Base-by-base conservation (phyloP, 1,140 invertebrate genomes). In the Dreissena rostriformis region DNA sequence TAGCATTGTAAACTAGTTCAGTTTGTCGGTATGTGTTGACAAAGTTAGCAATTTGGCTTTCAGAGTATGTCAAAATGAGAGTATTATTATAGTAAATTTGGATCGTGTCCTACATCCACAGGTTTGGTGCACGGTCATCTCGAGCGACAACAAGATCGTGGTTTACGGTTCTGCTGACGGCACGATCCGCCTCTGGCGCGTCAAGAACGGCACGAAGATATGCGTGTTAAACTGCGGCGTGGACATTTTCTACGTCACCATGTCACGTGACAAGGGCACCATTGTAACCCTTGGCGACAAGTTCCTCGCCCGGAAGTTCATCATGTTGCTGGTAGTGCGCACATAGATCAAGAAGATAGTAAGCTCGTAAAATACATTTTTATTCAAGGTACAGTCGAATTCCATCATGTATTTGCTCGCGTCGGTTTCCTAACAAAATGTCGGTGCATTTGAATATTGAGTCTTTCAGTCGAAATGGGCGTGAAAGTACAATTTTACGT, bases 221-320 rank as follows among this genome's bases (percentile, higher is more conserved):
- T 91, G 90, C 67, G 76, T 87, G 52, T 93, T 94, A 84, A 90
- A 91, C 76, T 89, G 92, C 26, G 90, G 89, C 8, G 91, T 94
- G 1, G 93, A 94, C 72, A 90, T 93, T 66, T 93, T 94, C n/a
- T n/a, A n/a, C n/a, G n/a, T n/a, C n/a, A n/a, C n/a, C n/a, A n/a
- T n/a, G n/a, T n/a, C n/a, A n/a, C 88, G 87, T 24, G 91, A 93
- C 87, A 92, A 93, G 74, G 86, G 89, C 68, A 92, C 92, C 8
- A 92, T 94, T 49, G 93, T 94, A 73, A 93, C 92, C n/a, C 90
- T 94, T 12, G 93, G 92, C 26, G 93, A 94, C 88, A 92, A 92
- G 84, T 90, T 85, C 79, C 90, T 90, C 24, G 88, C 92, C 28
- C 73, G 93, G 19, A 94, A 94, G 79, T 86, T 94, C 65, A 92